Base-by-base conservation (phyloP, 2,888 invertebrate genomes). In the Clitarchus hookeri region DNA sequence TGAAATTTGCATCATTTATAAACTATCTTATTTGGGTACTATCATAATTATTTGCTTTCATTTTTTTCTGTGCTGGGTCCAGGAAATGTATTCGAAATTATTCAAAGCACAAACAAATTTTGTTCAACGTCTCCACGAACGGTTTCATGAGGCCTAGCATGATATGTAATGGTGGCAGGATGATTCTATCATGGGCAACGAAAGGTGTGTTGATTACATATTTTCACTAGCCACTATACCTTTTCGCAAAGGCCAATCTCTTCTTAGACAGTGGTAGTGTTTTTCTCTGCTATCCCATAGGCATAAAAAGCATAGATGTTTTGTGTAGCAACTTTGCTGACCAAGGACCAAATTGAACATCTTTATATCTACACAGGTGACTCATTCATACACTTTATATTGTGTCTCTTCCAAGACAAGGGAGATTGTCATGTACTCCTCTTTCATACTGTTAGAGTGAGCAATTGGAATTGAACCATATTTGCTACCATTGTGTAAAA, bases 401-500 rank as follows among this genome's bases (percentile, higher is more conserved):
- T 79, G 12, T 25, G 16, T 79, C 12, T 79, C 23, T 25, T 79
- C 83, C 48, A 83, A 8, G 48, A 83, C 36, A 0, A 48, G 11
- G 13, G 83, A 13, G 48, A 53, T 48, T n/a, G n/a, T 79, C 6
- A 44, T 44, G 13, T 44, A 44, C 36, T 36, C 65, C 12, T 85
- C 83, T 78, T 85, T 85, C 83, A 83, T 48, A 26, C 12, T 53
- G 83, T 23, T 83, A 6, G 85, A 85, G 26, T 77, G 53, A 53
- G n/a, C 26, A 85, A 85, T 26, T 53, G 85, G 83, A 54, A 86
- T 85, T 82, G 79, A 85, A 44, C 84, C 87, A 83, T 85, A 84
- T 86, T 83, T 83, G 82, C 84, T 88, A 23, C 86, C 86, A 65
- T 86, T 87, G 86, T 84, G 86, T 11, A 87, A 44, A 48, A 83